These are phyloP conservation scores for Ischnus inquisitorius DNA, from an alignment of 2,888 invertebrate species.

Conservation along the genomic window DNA sequence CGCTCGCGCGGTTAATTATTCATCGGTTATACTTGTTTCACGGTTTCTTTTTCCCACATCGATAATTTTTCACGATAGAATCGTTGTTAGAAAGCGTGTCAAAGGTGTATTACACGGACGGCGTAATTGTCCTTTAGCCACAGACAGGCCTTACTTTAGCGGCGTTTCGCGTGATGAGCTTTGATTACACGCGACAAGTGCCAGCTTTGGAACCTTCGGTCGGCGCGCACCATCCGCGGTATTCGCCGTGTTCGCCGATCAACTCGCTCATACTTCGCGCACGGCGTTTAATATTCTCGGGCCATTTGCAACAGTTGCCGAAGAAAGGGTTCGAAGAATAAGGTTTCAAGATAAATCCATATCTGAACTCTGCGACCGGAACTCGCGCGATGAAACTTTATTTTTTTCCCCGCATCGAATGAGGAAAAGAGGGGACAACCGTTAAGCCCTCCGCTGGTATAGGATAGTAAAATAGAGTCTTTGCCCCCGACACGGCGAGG, in stretches of 20 bases:
- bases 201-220: not conserved
- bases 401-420: slow-evolving; percentile 12
- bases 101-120: not conserved
- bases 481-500: slow-evolving; percentile 19
- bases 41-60: not conserved
- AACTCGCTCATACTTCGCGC: not conserved
- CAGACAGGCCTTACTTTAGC: slow-evolving; percentile 7
- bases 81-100: not conserved
- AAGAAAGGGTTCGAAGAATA: not conserved
- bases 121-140: not conserved
- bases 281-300: not conserved
- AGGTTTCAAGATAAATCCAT: slow-evolving; percentile 1
- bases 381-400: slow-evolving; percentile 22
- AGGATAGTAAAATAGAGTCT: slow-evolving; percentile 30
- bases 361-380: slow-evolving; percentile 22
- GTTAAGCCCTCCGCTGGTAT: slow-evolving; percentile 12
- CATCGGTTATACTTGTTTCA: not conserved
- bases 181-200: not conserved
- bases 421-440: slow-evolving; percentile 18
- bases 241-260: not conserved
- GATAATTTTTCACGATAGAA: not conserved
- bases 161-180: not conserved
- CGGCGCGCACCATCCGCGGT: not conserved
- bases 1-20: not conserved
- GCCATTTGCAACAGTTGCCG: not conserved